Percentiles rank a stretch among this genome's conserved stretches.
Conservation (phyloP, 2,888 invertebrate species). For the Germaria angustata region DNA sequence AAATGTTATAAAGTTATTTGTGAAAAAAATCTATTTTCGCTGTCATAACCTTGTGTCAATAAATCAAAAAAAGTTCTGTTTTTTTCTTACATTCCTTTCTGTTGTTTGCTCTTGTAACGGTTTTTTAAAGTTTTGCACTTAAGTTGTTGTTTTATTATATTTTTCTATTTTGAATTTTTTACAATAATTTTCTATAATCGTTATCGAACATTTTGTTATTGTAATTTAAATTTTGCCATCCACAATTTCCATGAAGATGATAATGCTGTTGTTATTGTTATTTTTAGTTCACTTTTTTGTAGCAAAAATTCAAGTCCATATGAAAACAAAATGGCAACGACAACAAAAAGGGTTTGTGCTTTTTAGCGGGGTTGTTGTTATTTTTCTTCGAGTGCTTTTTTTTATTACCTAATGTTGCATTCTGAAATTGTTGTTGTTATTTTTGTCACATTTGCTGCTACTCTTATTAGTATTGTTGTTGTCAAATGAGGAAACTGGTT, state of each 20-base stretch:
- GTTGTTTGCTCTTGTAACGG: constrained; percentile 39
- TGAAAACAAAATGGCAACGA: constrained; percentile 41
- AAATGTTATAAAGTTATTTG: constrained; percentile 12
- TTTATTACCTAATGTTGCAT: constrained; percentile 59
- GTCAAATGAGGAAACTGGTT: constrained; percentile 66
- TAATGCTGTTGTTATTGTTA: not conserved
- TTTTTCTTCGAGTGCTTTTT: constrained; percentile 39
- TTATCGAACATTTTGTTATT: constrained; percentile 26
- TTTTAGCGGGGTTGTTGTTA: not conserved
- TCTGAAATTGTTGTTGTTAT: constrained; percentile 22
- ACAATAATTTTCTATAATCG: not conserved
- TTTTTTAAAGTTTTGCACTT: constrained; percentile 52
- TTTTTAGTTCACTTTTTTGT: constrained; percentile 42
- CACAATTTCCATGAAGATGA: not conserved
- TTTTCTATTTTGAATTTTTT: constrained; percentile 4
- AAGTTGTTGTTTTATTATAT: constrained; percentile 6
- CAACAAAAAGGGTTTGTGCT: constrained; percentile 1
- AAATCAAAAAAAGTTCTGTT: constrained; percentile 58
- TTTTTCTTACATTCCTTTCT: not conserved
- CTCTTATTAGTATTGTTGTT: constrained; percentile 42
- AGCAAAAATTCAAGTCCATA: constrained; percentile 68
- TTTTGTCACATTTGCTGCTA: constrained; percentile 18
- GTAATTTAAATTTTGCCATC: constrained; percentile 22
- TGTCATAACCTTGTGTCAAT: constrained; percentile 61
- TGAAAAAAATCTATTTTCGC: constrained; percentile 15